These are phyloP conservation scores for Paradoxurus hermaphroditus DNA, from an alignment of 2,113 vertebrate genomes.

Conservation along the genomic window DNA sequence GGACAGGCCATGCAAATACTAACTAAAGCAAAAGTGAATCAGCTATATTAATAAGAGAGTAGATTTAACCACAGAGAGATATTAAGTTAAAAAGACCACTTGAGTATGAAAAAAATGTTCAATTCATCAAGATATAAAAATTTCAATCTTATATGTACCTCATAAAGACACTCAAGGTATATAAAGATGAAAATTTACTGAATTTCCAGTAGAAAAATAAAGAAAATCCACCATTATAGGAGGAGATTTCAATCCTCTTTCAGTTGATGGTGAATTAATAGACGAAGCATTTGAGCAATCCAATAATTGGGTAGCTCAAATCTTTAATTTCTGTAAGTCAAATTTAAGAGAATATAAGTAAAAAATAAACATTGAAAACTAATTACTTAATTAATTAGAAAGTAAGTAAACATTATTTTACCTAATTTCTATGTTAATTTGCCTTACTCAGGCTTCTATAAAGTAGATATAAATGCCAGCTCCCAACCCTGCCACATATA, in stretches of 20 bases:
- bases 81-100: neutral
- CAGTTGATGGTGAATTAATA: neutral
- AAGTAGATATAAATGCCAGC: neutral
- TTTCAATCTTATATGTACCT: neutral
- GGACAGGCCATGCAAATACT: neutral
- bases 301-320: neutral
- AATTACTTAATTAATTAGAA: neutral
- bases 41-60: neutral
- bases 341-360: neutral
- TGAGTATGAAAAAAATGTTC: neutral
- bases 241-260: neutral
- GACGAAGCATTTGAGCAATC: neutral
- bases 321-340: neutral
- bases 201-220: neutral
- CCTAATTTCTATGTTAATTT: neutral
- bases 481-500: neutral
- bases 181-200: neutral
- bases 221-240: neutral
- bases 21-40: neutral
- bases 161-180: neutral
- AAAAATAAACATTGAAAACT: neutral
- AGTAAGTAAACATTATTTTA: neutral
- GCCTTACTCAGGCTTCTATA: neutral
- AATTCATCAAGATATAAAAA: neutral
- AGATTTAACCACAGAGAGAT: neutral